phyloP scores from a whole-genome alignment of 1,140 invertebrate genomes.

The Trissolcus basalis region DNA sequence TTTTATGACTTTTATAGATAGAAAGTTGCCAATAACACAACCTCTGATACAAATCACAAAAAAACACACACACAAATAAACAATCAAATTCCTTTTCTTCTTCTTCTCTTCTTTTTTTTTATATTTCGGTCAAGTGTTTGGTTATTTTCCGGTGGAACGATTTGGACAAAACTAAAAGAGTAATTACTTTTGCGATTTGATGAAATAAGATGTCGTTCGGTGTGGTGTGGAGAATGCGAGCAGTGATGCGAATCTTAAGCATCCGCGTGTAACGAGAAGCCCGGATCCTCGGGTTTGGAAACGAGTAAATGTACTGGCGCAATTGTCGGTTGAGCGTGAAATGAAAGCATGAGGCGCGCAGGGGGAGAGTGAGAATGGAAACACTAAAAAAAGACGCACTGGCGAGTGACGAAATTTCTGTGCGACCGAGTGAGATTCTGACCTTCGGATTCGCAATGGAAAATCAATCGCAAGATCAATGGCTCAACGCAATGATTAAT shows the following conservation, averaged over 20 bases:
- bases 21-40: constrained; percentile 6
- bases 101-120: neutral
- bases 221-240: constrained; percentile 15
- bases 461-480: constrained; percentile 53
- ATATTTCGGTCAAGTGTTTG: neutral
- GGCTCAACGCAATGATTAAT: constrained; percentile 40
- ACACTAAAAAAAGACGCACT: constrained; percentile 36
- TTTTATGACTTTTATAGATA: constrained; percentile 13
- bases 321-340: constrained; percentile 57
- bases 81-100: constrained; percentile 1
- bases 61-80: too few species aligned
- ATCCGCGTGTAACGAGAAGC: constrained; percentile 55
- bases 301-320: constrained; percentile 53
- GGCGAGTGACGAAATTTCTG: constrained; percentile 34
- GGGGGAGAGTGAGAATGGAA: constrained; percentile 31
- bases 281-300: constrained; percentile 49
- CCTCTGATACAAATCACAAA: too few species aligned
- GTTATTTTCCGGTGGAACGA: neutral
- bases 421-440: constrained; percentile 25
- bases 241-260: constrained; percentile 43
- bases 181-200: constrained; percentile 50
- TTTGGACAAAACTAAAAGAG: neutral
- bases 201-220: constrained; percentile 28
- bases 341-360: constrained; percentile 30
- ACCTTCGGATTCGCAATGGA: constrained; percentile 29